phyloP scores from a whole-genome alignment of 2,797 vertebrate species.

The Coregonus suidteri region DNA sequence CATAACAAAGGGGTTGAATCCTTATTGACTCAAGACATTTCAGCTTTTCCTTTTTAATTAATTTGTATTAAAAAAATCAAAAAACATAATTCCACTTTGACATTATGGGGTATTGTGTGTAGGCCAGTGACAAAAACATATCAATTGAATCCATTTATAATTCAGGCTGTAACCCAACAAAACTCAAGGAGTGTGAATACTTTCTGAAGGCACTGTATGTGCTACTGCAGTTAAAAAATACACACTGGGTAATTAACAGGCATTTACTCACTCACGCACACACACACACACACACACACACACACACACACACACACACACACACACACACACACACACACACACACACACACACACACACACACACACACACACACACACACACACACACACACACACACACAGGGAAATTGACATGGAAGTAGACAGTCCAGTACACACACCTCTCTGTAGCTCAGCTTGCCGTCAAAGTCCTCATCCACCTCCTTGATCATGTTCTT shows the following conservation, averaged over 20 bases:
- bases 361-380: slow-evolving; percentile 57
- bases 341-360: slow-evolving; percentile 56
- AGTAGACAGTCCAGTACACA: neutral
- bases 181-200: too few relatives aligned
- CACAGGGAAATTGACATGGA: neutral
- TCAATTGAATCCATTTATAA: too few relatives aligned
- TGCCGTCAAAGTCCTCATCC: slow-evolving; percentile 92
- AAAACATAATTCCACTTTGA: too few relatives aligned
- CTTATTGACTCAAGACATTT: too few relatives aligned
- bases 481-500: slow-evolving; percentile 99
- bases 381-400: slow-evolving; percentile 3
- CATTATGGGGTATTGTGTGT: too few relatives aligned
- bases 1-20: too few relatives aligned
- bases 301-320: slow-evolving; percentile 12
- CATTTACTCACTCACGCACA: slow-evolving; percentile 56
- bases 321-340: slow-evolving; percentile 43
- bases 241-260: too few relatives aligned
- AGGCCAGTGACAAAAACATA: too few relatives aligned
- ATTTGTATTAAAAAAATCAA: too few relatives aligned
- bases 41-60: too few relatives aligned
- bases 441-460: slow-evolving; percentile 94
- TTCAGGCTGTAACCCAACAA: too few relatives aligned
- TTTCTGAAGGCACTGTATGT: too few relatives aligned
- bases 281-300: slow-evolving; percentile 57
- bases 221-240: neutral